Conservation (phyloP, 2,113 vertebrate genomes). For the Melanerpes formicivorus region DNA sequence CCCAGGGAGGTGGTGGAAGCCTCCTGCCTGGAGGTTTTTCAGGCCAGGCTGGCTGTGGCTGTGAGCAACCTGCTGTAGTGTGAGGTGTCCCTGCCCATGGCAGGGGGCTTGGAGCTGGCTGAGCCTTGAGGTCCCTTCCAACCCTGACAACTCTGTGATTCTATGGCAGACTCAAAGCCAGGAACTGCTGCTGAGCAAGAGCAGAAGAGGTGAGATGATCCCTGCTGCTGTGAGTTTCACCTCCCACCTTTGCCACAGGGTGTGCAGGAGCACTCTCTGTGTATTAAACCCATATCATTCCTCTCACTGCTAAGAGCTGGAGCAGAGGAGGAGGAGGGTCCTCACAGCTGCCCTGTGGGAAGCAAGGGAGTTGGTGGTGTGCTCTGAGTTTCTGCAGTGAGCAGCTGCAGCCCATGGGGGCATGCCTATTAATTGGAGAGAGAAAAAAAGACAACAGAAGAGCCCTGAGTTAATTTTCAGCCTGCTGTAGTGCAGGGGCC, state of each 20-base stretch:
- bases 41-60: no score
- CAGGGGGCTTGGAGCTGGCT: no score
- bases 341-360: not conserved
- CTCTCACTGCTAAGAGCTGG: not conserved
- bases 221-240: not conserved
- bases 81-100: no score
- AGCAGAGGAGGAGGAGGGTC: slow-evolving; percentile 6
- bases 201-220: not conserved
- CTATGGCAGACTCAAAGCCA: not conserved
- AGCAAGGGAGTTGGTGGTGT: slow-evolving; percentile 25
- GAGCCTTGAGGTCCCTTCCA: no score
- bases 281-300: not conserved
- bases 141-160: no score
- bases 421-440: slow-evolving; percentile 72
- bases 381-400: slow-evolving; percentile 63
- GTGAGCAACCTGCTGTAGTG: no score
- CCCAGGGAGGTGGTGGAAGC: no score
- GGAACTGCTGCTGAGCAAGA: not conserved
- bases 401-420: slow-evolving; percentile 46
- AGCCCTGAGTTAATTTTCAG: slow-evolving; percentile 70
- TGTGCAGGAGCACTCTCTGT: not conserved
- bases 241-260: not conserved
- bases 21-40: no score
- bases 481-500: slow-evolving; percentile 56
- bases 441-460: slow-evolving; percentile 7